These are phyloP conservation scores for Acanthopleura granulata DNA, from an alignment of 2,888 invertebrate species.

Conservation along the genomic window DNA sequence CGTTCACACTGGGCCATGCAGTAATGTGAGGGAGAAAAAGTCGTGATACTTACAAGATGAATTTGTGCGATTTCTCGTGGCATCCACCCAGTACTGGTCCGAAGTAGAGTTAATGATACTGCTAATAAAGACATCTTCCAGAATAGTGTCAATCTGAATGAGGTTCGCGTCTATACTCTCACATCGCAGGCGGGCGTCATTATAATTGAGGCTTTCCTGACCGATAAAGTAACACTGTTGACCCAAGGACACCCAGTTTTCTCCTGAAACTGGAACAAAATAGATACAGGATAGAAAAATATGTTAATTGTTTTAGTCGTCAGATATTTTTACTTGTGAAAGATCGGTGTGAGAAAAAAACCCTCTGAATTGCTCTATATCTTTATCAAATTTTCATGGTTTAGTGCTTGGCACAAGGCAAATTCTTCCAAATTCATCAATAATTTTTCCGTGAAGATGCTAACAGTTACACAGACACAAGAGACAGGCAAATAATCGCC, in stretches of 20 bases:
- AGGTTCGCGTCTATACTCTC: not conserved
- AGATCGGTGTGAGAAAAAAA: no score
- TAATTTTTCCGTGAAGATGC: no score
- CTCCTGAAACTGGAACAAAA: not conserved
- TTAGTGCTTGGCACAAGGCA: no score
- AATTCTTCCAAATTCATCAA: no score
- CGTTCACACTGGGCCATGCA: not conserved
- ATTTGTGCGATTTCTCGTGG: not conserved
- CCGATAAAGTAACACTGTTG: not conserved
- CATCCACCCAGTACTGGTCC: not conserved
- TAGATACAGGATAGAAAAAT: no score
- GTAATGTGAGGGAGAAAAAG: not conserved
- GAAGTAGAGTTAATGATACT: not conserved
- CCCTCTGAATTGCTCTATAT: no score
- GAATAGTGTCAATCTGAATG: not conserved
- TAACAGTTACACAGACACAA: no score
- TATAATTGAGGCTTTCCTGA: not conserved
- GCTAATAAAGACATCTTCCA: not conserved
- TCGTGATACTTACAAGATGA: not conserved
- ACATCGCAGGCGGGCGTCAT: not conserved
- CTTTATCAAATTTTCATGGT: no score
- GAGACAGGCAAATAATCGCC: no score
- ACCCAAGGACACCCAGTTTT: not conserved
- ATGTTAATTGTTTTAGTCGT: no score
- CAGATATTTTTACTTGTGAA: no score